phyloP scores from a whole-genome alignment of 1,140 invertebrate genomes.

The Idris sp. region DNA sequence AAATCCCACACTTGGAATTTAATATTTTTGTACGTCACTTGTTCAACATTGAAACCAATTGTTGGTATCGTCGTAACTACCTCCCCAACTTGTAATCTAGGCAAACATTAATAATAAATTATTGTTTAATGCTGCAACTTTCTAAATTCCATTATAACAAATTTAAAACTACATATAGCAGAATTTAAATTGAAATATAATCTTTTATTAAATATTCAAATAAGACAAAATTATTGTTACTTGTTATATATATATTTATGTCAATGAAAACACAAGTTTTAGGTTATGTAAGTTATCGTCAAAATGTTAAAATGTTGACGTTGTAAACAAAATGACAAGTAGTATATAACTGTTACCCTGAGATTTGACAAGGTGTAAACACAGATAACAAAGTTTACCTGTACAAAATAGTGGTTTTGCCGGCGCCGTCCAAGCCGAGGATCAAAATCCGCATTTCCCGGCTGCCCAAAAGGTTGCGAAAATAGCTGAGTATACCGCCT shows the following conservation, averaged over 20 bases:
- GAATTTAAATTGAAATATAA: too few species aligned
- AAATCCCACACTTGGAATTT: conserved; percentile 99
- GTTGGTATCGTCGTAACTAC: conserved; percentile 99
- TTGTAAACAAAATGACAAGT: conserved; percentile 19
- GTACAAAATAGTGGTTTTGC: conserved; percentile 99
- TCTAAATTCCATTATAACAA: too few species aligned
- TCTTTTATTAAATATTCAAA: too few species aligned
- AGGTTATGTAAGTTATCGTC: too few species aligned
- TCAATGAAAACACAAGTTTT: too few species aligned
- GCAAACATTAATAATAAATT: conserved; percentile 7
- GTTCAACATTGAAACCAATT: conserved; percentile 98
- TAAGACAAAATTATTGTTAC: too few species aligned
- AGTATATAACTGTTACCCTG: too few species aligned
- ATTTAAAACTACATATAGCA: too few species aligned
- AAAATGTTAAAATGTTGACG: too few species aligned
- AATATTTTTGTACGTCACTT: conserved; percentile 97
- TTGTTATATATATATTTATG: too few species aligned
- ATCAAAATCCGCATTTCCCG: conserved; percentile 99
- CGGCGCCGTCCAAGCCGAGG: conserved; percentile 97
- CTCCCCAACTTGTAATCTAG: conserved; percentile 96
- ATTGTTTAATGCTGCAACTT: too few species aligned
- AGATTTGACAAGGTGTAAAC: conserved; percentile 33
- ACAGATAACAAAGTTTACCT: conserved; percentile 75
- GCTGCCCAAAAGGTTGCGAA: conserved; percentile 93
- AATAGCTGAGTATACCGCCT: conserved; percentile 98